phyloP scores from a whole-genome alignment of 2,797 vertebrate species.

The Lagorchestes hirsutus region DNA sequence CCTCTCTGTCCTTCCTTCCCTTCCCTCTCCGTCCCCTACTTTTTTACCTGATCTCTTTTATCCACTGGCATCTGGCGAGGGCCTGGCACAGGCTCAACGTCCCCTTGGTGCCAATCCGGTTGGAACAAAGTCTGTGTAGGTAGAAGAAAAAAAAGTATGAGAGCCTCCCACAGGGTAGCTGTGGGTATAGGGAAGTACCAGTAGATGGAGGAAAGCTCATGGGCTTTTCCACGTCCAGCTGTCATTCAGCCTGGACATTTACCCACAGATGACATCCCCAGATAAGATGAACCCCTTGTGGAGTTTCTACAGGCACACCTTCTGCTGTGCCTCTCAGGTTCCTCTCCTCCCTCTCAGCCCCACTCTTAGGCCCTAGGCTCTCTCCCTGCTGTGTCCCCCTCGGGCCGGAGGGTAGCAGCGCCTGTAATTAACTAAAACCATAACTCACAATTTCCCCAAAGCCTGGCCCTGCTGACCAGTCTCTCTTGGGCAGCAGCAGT shows the following conservation, averaged over 20 bases:
- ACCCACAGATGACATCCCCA: neutral
- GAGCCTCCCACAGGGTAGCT: neutral
- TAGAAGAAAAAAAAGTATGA: neutral
- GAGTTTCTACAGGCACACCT: neutral
- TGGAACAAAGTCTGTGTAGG: slow-evolving; percentile 82
- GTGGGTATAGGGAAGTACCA: neutral
- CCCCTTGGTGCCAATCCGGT: slow-evolving; percentile 73
- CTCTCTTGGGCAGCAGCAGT: neutral
- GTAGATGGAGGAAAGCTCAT: neutral
- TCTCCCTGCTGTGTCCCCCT: neutral
- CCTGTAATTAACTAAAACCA: neutral
- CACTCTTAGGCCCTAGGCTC: neutral
- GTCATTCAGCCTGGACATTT: neutral
- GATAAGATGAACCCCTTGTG: neutral
- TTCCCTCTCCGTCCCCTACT: neutral
- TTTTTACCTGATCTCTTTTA: slow-evolving; percentile 86
- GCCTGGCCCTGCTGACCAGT: neutral
- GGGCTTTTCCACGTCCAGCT: neutral
- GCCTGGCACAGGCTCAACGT: slow-evolving; percentile 77
- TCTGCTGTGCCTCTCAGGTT: neutral
- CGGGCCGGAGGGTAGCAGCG: neutral
- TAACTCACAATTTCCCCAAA: neutral
- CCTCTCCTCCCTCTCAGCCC: neutral
- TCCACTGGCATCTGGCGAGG: slow-evolving; percentile 70
- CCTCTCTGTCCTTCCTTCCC: rapidly evolving